These are phyloP conservation scores for Nipponia nippon DNA, from an alignment of 2,113 vertebrate species.

Conservation along the genomic window DNA sequence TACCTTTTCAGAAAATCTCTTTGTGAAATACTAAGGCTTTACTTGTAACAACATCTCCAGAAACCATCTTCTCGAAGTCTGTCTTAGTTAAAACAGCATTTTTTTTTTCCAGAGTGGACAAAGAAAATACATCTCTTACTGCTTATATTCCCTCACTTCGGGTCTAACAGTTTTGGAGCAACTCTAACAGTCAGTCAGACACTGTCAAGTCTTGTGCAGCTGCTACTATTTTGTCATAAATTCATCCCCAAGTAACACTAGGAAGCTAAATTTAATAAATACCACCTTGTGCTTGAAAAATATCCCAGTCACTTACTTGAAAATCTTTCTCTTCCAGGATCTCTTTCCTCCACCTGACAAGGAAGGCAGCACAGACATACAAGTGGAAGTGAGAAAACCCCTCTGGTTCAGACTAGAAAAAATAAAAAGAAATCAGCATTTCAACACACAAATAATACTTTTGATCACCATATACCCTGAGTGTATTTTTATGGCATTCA, in stretches of 20 bases:
- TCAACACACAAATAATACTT: background rate
- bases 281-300: background rate
- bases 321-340: slow-evolving; percentile 87
- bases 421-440: background rate
- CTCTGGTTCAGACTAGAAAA: slow-evolving; percentile 89
- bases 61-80: background rate
- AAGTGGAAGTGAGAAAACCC: slow-evolving; percentile 97
- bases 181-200: background rate
- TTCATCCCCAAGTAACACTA: background rate
- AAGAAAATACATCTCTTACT: background rate
- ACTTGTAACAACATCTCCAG: background rate
- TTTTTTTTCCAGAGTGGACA: background rate
- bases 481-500: background rate
- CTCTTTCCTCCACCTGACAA: slow-evolving; percentile 90
- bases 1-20: background rate
- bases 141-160: background rate
- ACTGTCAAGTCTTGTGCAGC: background rate
- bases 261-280: background rate
- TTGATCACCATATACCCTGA: background rate
- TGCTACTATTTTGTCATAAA: background rate
- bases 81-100: background rate
- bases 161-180: background rate
- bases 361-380: slow-evolving; percentile 95
- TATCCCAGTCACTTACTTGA: slow-evolving; percentile 80
- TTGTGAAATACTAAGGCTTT: background rate